Evolutionary conservation across 2,888 invertebrate genomes (phyloP).

Genomic region (Chironomus tentans): DNA sequence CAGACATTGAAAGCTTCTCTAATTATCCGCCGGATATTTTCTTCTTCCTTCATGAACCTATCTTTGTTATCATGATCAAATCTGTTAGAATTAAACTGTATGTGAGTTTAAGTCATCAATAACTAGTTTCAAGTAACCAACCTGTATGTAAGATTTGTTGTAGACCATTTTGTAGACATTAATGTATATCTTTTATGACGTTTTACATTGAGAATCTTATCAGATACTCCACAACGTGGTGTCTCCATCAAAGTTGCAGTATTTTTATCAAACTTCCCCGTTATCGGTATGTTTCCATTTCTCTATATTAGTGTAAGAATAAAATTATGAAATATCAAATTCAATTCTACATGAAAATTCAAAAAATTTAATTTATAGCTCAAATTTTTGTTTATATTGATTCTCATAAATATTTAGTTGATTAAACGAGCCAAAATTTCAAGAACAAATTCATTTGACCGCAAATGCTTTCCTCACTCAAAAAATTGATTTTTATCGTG

Average conservation of each 20-base stretch:
- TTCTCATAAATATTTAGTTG: too few species aligned
- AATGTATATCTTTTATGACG: conserved; percentile 13
- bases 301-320: neutral
- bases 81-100: neutral
- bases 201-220: neutral
- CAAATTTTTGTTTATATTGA: too few species aligned
- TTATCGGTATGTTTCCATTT: neutral
- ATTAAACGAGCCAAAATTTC: too few species aligned
- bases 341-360: too few species aligned
- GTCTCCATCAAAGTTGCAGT: neutral
- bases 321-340: too few species aligned
- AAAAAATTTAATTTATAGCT: too few species aligned
- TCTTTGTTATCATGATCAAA: neutral
- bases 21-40: neutral
- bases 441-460: too few species aligned
- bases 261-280: neutral
- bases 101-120: neutral
- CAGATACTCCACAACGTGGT: neutral
- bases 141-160: neutral
- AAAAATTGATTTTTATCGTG: too few species aligned
- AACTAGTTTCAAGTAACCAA: too few species aligned
- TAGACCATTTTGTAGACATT: conserved; percentile 5
- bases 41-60: neutral
- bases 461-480: too few species aligned
- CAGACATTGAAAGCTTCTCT: neutral